These are phyloP conservation scores for Oreochromis tanganicae DNA, from an alignment of 2,113 vertebrate species.

Conservation along the genomic window DNA sequence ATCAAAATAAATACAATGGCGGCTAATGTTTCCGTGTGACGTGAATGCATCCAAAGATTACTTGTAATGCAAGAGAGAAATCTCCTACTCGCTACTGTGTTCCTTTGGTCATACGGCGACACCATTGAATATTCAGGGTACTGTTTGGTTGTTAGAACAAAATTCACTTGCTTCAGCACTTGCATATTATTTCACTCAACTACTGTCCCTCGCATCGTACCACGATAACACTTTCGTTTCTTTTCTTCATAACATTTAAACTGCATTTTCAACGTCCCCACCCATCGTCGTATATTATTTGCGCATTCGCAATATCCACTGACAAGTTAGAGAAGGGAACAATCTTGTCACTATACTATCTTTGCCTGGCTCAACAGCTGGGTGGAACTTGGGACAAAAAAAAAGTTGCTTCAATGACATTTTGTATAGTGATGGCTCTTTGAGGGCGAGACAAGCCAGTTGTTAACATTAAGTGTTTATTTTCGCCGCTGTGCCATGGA, in stretches of 20 bases:
- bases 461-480: neutral
- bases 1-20: neutral
- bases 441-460: neutral
- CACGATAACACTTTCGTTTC: neutral
- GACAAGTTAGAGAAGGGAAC: fast-evolving
- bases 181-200: neutral
- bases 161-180: neutral
- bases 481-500: constrained; percentile 75
- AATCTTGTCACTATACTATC: constrained; percentile 8
- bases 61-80: neutral
- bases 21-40: neutral
- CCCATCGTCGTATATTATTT: neutral
- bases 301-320: neutral
- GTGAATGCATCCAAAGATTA: neutral
- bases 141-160: neutral
- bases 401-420: constrained; percentile 54
- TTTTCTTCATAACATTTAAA: neutral
- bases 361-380: constrained; percentile 60
- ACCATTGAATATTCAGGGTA: neutral
- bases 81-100: neutral
- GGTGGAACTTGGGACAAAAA: constrained; percentile 43
- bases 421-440: constrained; percentile 41
- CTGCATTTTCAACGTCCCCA: neutral
- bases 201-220: neutral
- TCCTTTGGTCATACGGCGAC: neutral